phyloP scores from a whole-genome alignment of 2,797 vertebrate genomes.

The Macropodus opercularis region DNA sequence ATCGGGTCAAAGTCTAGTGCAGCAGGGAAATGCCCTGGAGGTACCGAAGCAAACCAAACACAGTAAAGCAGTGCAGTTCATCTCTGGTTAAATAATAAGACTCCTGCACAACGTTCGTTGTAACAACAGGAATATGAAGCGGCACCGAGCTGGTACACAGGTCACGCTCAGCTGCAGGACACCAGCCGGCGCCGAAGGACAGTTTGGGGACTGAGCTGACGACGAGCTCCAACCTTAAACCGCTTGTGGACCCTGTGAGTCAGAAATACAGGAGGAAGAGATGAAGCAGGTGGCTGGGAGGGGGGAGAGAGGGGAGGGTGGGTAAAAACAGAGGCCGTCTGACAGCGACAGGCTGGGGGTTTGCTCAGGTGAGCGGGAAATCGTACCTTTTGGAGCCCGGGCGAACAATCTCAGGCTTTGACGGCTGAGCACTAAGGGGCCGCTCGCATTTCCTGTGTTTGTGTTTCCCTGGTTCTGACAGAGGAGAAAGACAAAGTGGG shows the following conservation, averaged over 20 bases:
- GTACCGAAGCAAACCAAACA: neutral
- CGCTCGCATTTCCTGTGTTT: constrained; percentile 86
- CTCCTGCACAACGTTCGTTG: too few relatives aligned
- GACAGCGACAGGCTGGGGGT: neutral
- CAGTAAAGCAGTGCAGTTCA: neutral
- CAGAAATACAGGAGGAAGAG: neutral
- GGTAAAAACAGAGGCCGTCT: neutral
- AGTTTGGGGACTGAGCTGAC: neutral
- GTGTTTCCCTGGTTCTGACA: constrained; percentile 80
- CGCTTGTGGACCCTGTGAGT: neutral
- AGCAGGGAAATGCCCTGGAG: neutral
- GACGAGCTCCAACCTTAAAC: neutral
- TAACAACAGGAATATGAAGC: too few relatives aligned
- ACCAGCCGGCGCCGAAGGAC: neutral
- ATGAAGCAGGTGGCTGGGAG: neutral
- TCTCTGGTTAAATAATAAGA: neutral
- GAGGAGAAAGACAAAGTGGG: constrained; percentile 33
- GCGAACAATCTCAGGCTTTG: constrained; percentile 75
- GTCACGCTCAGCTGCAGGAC: neutral
- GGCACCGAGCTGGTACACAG: neutral
- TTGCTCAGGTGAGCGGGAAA: neutral
- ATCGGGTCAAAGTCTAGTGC: neutral
- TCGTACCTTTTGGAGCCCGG: constrained; percentile 79
- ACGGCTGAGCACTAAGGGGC: constrained; percentile 67
- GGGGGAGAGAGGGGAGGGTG: neutral